Base-by-base conservation (phyloP, 2,888 invertebrate genomes). In the Scrobipalpa atriplicella region DNA sequence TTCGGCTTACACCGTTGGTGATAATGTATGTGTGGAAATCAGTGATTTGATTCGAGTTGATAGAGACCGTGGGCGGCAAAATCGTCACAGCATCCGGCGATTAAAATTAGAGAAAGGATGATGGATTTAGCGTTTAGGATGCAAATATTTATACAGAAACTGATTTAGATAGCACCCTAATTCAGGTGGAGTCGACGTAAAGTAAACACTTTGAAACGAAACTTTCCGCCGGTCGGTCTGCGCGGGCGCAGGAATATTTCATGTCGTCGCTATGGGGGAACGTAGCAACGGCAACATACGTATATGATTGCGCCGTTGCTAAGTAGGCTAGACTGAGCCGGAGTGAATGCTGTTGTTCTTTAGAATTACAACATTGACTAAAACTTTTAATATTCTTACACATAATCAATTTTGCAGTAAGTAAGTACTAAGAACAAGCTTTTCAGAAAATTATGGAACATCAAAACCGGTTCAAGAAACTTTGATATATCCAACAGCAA, bases 61-160 rank as follows among this genome's bases (percentile, higher is more conserved):
- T 29, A 2, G 21, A 21, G 19, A 10, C 2, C 19, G 21, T 56
- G 5, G 21, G 13, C 19, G 21, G 58, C n/a, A 36, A 58, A 58
- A 38, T 58, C 16, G 58, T 58, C 38, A 16, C 38, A 21, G 16
- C 11, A 2, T 38, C 11, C n/a, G 16, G 29, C 16, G 38, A 58
- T 16, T 58, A 29, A n/a, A 58, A 16, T 58, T 58, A 58, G 38
- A 58, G 38, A 29, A 58, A 38, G 13, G 38, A 36, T 62, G 41
- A 62, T 62, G 11, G 61, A 62, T 62, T 43, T 19, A 43, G 61
- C 29, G 11, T 62, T 43, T 39, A 41, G 19, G 29, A 43, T 13
- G 61, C 13, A 62, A 62, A 62, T 62, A 62, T 62, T 62, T 62
- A 41, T n/a, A 18, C 60, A 18, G 29, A 36, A 9, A 60, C 43